Percentiles rank a stretch among this genome's conserved stretches.
Evolutionary conservation across 1,140 invertebrate species (phyloP).

Genomic region (Pantala flavescens): DNA sequence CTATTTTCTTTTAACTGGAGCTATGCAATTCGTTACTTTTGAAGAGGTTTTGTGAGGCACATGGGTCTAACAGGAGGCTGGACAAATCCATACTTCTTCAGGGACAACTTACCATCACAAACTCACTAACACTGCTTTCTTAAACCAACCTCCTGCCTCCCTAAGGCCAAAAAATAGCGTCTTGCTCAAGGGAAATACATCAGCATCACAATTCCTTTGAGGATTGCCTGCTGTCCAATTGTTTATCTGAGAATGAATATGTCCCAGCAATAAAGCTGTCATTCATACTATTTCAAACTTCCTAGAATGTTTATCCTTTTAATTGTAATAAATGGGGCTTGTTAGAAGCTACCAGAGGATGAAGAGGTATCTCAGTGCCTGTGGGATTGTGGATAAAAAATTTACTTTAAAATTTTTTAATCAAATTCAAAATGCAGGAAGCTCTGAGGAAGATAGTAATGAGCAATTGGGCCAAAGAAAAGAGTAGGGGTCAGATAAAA

Average conservation of each 20-base stretch:
- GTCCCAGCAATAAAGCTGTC: background rate
- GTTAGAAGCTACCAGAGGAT: background rate
- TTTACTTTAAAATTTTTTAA: background rate
- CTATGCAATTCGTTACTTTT: constrained; percentile 6
- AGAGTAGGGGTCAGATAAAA: background rate
- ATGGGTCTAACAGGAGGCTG: background rate
- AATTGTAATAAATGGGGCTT: background rate
- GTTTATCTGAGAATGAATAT: background rate
- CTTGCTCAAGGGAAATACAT: background rate
- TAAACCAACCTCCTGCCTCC: background rate
- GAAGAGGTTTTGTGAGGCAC: background rate
- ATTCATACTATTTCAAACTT: constrained; percentile 3
- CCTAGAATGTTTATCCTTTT: background rate
- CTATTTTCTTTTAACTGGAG: background rate
- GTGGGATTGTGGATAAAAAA: background rate
- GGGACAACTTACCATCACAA: background rate
- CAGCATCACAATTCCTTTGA: constrained; percentile 9
- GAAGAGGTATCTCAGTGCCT: background rate
- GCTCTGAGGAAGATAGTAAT: background rate
- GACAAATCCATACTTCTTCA: background rate
- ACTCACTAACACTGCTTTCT: background rate
- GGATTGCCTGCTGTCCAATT: background rate
- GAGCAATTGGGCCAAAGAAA: background rate
- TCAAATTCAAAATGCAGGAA: background rate
- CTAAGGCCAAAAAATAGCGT: background rate